Evolutionary conservation across 2,888 invertebrate genomes (phyloP).

Genomic region (Saturnia pavonia): DNA sequence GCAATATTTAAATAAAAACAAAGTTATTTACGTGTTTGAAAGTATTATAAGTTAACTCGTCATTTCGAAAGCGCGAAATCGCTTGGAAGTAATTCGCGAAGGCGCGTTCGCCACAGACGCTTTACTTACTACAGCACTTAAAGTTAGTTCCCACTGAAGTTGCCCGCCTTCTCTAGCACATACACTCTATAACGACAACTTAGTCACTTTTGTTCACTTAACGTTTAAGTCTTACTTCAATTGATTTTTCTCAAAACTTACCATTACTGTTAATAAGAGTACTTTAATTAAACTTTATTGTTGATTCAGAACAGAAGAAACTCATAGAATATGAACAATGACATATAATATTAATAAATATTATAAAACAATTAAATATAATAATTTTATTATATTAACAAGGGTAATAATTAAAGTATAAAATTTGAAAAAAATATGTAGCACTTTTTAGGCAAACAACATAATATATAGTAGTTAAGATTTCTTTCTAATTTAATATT

Average conservation of each 20-base stretch:
- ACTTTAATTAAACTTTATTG: background rate
- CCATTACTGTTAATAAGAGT: background rate
- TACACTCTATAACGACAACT: slow-evolving; percentile 66
- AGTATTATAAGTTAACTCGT: slow-evolving; percentile 50
- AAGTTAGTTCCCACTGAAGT: slow-evolving; percentile 65
- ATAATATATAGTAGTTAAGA: too few species aligned
- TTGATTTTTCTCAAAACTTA: background rate
- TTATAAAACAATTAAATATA: too few species aligned
- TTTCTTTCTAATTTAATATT: too few species aligned
- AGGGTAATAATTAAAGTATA: too few species aligned
- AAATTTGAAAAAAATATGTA: too few species aligned
- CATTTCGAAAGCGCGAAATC: slow-evolving; percentile 68
- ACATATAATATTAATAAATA: too few species aligned
- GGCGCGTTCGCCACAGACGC: slow-evolving; percentile 63
- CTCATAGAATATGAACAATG: too few species aligned
- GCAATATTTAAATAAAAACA: background rate
- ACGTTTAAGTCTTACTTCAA: slow-evolving; percentile 33
- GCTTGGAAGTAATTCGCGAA: slow-evolving; percentile 68
- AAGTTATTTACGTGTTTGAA: background rate
- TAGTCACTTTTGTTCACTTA: slow-evolving; percentile 60
- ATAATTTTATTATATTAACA: too few species aligned
- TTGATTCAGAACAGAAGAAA: too few species aligned
- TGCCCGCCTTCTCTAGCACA: slow-evolving; percentile 58
- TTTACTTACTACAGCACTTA: slow-evolving; percentile 59
- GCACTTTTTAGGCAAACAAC: too few species aligned